phyloP scores from a whole-genome alignment of 2,888 invertebrate species.

The Meloe dianella region DNA sequence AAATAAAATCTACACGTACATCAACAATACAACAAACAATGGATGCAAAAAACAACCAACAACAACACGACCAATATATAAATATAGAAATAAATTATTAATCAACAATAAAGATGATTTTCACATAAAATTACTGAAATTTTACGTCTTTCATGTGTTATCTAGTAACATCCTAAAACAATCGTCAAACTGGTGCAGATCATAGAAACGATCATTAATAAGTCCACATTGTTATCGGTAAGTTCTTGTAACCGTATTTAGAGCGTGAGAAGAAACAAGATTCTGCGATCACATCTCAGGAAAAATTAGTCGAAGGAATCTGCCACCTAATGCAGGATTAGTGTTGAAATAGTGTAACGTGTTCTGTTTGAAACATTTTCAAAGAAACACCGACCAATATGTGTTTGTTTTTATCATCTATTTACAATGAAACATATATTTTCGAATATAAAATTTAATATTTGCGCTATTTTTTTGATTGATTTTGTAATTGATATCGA shows the following conservation, averaged over 20 bases:
- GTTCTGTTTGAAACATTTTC: conserved; percentile 1
- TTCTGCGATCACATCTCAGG: conserved; percentile 52
- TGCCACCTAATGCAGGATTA: conserved; percentile 50
- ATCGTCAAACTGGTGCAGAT: conserved; percentile 25
- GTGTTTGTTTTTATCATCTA: too few species aligned
- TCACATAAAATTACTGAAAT: background rate
- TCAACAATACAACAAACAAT: background rate
- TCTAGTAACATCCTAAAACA: conserved; percentile 24
- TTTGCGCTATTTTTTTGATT: background rate
- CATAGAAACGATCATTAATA: conserved; percentile 30
- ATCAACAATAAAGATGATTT: background rate
- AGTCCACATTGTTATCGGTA: conserved; percentile 34
- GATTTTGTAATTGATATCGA: conserved; percentile 8
- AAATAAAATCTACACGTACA: conserved; percentile 6
- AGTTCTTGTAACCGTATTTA: conserved; percentile 46
- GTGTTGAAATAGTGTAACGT: conserved; percentile 32
- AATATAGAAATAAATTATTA: background rate
- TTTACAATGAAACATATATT: too few species aligned
- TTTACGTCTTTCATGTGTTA: background rate
- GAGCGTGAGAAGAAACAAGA: conserved; percentile 55
- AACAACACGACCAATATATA: background rate
- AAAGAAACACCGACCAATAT: too few species aligned
- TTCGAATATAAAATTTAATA: background rate
- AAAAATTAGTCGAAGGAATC: conserved; percentile 50
- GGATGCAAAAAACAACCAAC: background rate